Evolutionary conservation across 2,797 vertebrate species (phyloP), one percentile per base, ranked within the genome.

Genomic region (Pantherophis vulpinus): DNA sequence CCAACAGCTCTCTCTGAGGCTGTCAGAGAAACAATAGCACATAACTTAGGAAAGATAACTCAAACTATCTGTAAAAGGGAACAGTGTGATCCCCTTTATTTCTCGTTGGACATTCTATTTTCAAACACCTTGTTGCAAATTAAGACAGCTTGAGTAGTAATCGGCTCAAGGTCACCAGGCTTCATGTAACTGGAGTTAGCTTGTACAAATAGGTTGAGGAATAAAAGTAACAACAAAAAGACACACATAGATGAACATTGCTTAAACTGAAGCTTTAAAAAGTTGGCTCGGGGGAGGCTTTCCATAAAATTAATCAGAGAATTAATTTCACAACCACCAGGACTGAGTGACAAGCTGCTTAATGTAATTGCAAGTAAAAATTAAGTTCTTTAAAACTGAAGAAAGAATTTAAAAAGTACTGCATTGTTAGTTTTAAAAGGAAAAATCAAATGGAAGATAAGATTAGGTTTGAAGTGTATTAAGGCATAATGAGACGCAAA

Each of bases 331-430:
- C 95, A 97, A 93, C 92, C 92, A 95, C 0, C 93, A 93, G 94
- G 94, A 90, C 94, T 97, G 97, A 97, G 93, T 97, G 96, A 97
- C 97, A 97, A 96, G 95, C 60, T 95, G 87, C 94, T 97, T 96
- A 96, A 96, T 93, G 96, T 97, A 97, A 97, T 97, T 97, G 96
- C 95, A 95, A 97, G 96, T 93, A 96, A 97, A 97, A 97, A 95
- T 10, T 91, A 93, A 96, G 93, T 88, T 95, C 94, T 95, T 96
- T 96, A 93, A 94, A 97, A 97, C 94, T 96, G 96, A 95, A 96
- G 92, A 93, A 93, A 96, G 93, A 91, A 96, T 91, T 90, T 91
- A 93, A 58, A 83, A 95, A 93, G 96, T 95, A 86, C 74, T 93
- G 93, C 83, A 96, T 95, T 97, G 95, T 96, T 96, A 96, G 89